phyloP scores from a whole-genome alignment of 2,113 vertebrate genomes.

The Malurus alboscapulatus region DNA sequence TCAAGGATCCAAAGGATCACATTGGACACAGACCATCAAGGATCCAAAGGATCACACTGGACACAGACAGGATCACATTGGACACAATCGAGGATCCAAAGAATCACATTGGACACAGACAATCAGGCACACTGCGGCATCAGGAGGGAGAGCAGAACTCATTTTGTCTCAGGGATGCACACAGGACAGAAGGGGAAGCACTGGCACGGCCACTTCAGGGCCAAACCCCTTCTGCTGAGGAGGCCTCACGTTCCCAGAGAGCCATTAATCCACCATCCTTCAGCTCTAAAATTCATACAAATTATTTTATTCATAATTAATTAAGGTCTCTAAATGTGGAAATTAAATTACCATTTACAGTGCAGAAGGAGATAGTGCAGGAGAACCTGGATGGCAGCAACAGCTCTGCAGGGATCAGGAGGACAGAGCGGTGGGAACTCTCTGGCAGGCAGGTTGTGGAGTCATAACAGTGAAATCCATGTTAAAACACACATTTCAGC shows the following conservation, averaged over 20 bases:
- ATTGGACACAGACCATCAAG: no score
- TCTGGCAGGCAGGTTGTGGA: neutral
- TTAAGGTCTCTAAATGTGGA: constrained; percentile 12
- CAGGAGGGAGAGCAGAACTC: neutral
- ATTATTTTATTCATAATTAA: constrained; percentile 19
- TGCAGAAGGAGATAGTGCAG: neutral
- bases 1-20: no score
- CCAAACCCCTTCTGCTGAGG: neutral
- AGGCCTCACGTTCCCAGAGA: neutral
- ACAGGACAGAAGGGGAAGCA: neutral
- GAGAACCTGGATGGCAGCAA: neutral
- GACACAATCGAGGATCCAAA: no score
- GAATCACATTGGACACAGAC: neutral
- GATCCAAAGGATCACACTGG: no score
- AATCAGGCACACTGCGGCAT: neutral
- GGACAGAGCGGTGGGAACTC: neutral
- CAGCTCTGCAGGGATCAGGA: neutral
- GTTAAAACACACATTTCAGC: neutral
- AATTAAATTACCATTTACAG: constrained; percentile 26
- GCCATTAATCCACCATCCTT: neutral
- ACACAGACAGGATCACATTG: no score
- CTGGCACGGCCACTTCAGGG: neutral
- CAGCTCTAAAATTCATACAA: constrained; percentile 9
- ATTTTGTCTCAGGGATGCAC: neutral
- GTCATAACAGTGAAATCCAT: neutral